Conservation (phyloP, 2,888 invertebrate species). For the Anagyrus pseudococci region DNA sequence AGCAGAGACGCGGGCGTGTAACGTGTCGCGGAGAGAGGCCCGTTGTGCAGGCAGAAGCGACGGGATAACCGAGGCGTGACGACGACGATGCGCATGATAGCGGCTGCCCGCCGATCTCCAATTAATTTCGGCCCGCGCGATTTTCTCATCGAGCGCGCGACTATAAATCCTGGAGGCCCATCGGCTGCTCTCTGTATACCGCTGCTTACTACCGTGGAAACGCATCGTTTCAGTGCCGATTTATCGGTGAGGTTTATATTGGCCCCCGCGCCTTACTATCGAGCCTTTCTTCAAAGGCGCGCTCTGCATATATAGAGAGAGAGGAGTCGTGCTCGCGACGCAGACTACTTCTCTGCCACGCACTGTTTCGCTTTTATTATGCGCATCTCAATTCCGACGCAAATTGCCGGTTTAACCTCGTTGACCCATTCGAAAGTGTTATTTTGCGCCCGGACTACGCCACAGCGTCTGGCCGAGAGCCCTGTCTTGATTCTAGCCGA, state of each 20-base stretch:
- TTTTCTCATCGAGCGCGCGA: slow-evolving; percentile 21
- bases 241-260: slow-evolving; percentile 37
- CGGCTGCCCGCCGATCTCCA: slow-evolving; percentile 40
- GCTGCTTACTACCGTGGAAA: slow-evolving; percentile 1
- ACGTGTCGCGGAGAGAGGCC: no score
- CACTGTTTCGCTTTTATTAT: slow-evolving; percentile 37
- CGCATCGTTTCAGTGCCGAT: slow-evolving; percentile 35
- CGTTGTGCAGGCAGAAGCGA: slow-evolving; percentile 18
- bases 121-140: slow-evolving; percentile 44
- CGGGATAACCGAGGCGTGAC: slow-evolving; percentile 44
- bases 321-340: not conserved
- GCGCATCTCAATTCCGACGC: slow-evolving; percentile 35
- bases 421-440: slow-evolving; percentile 29
- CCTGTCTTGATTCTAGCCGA: no score
- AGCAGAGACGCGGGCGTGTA: no score
- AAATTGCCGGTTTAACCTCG: slow-evolving; percentile 39
- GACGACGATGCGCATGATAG: slow-evolving; percentile 23
- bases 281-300: slow-evolving; percentile 1
- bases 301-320: not conserved
- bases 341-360: slow-evolving; percentile 17
- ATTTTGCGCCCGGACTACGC: slow-evolving; percentile 13
- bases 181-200: not conserved
- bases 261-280: slow-evolving; percentile 17
- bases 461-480: not conserved
- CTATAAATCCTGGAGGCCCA: slow-evolving; percentile 35